Evolutionary conservation across 2,888 invertebrate genomes (phyloP), one percentile per base, ranked within the genome.

Genomic region (Coremacera marginata): DNA sequence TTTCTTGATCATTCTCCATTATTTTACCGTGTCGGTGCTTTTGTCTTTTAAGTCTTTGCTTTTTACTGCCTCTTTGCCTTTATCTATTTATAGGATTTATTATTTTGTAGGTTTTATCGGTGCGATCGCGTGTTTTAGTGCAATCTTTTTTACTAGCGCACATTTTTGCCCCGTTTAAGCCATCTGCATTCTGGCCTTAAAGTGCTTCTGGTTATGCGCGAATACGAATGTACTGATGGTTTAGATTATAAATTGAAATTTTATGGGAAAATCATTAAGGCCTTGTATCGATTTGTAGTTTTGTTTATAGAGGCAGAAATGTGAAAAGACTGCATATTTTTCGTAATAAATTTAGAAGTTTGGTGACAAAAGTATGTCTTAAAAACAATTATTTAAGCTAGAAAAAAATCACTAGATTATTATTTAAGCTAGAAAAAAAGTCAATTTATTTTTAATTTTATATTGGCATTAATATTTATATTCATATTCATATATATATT

Each of bases 91-190:
- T 62, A 22, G 62, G 25, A 62, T 62, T 27, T 22, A 25, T 16
- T 62, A 44, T 44, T 63, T 34, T 11, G 31, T 31, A 31, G 52
- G 34, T 62, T 49, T 44, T 62, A 62, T 62, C 72, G 11, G n/a
- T 27, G n/a, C 62, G 72, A 73, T 73, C 63, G 72, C 72, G 72
- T 73, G 72, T 73, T 62, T 49, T 62, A 49, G 9, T 27, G 27
- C 62, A 62, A 73, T 73, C 72, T 19, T 62, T 73, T 44, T 44
- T 62, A 63, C 27, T 44, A 22, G 71, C 44, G 11, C 44, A n/a
- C 49, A 73, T 49, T 73, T 44, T 57, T 25, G 60, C 34, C 16
- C 51, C n/a, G 22, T 70, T 22, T 71, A 14, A 16, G 34, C 16
- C 67, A 67, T 37, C 57, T 57, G 60, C 57, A 22, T 60, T 70